Evolutionary conservation across 1,140 invertebrate species (phyloP).

Genomic region (Triops cancriformis): DNA sequence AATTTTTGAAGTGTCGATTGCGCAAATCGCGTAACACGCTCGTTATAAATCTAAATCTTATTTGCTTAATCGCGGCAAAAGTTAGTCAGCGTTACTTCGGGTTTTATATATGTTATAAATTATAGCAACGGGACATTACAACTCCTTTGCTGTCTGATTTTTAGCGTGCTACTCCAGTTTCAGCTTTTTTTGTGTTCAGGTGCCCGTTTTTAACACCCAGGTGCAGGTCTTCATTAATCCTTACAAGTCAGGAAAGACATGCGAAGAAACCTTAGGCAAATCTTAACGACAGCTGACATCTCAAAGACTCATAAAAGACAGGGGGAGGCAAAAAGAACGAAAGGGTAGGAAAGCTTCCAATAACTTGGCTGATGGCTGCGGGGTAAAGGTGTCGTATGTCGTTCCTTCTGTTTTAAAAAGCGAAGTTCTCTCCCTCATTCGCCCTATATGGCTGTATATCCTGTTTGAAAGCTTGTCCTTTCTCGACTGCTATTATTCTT

Average conservation of each 20-base stretch:
- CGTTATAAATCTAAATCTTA: no score
- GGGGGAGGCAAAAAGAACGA: no score
- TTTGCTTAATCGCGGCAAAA: not conserved
- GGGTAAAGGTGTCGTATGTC: not conserved
- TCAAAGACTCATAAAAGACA: not conserved
- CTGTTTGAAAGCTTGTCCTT: not conserved
- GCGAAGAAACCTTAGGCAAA: constrained; percentile 6
- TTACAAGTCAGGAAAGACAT: not conserved
- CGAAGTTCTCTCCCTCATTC: not conserved
- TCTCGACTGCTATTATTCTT: not conserved
- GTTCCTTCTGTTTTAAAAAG: not conserved
- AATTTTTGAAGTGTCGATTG: no score
- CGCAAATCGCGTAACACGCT: no score
- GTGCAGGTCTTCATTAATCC: constrained; percentile 13
- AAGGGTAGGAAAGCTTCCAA: not conserved
- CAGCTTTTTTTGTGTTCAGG: not conserved
- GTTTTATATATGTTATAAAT: not conserved
- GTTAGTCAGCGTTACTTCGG: not conserved
- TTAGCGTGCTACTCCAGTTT: not conserved
- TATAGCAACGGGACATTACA: not conserved
- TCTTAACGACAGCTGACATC: not conserved
- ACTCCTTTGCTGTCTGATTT: not conserved
- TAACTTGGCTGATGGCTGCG: not conserved
- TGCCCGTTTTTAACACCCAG: constrained; percentile 4
- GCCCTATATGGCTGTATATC: not conserved